Evolutionary conservation across 2,888 invertebrate genomes (phyloP).

Genomic region (Amiota communis): DNA sequence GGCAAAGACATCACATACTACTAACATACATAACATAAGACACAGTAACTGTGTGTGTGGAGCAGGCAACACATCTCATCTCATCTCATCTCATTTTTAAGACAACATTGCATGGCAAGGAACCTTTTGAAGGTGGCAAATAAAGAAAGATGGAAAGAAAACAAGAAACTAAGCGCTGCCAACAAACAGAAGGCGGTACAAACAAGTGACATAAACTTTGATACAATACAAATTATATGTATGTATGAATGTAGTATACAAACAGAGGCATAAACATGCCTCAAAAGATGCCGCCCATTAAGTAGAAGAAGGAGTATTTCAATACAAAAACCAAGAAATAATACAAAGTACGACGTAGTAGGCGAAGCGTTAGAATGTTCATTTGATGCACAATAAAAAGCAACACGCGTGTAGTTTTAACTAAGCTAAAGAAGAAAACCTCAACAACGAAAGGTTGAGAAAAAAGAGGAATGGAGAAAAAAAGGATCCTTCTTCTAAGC

Average conservation of each 20-base stretch:
- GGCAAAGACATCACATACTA: not conserved
- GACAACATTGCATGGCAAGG: not conserved
- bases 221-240: slow-evolving; percentile 1
- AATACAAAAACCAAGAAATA: slow-evolving; percentile 6
- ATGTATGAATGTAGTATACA: slow-evolving; percentile 1
- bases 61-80: not conserved
- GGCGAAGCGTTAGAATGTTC: not conserved
- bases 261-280: slow-evolving; percentile 6
- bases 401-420: not conserved
- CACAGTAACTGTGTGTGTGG: not conserved
- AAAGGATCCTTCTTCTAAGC: not conserved
- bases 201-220: slow-evolving; percentile 10
- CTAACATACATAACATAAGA: not conserved
- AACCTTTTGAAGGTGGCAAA: not conserved
- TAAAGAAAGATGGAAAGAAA: not conserved
- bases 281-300: too few species aligned
- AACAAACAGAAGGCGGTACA: not conserved
- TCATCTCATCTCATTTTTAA: not conserved
- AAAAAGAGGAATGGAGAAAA: not conserved
- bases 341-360: not conserved
- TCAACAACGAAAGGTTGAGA: not conserved
- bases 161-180: not conserved
- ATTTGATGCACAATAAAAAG: slow-evolving; percentile 25
- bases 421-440: too few species aligned
- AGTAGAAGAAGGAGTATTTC: not conserved